Evolutionary conservation across 2,113 vertebrate genomes (phyloP).

Genomic region (Aepyceros melampus): DNA sequence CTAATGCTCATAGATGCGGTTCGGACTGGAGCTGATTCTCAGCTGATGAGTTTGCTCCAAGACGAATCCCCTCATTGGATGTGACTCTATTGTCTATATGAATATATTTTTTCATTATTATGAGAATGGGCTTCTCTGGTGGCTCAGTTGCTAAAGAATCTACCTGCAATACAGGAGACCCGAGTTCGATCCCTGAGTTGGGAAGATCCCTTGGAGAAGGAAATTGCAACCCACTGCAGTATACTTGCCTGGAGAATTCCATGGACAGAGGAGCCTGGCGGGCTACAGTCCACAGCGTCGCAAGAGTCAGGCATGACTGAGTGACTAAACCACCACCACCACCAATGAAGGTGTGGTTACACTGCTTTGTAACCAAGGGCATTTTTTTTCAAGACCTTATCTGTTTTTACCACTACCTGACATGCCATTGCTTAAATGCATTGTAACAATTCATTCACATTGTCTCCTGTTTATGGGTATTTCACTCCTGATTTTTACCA

Average conservation of each 20-base stretch:
- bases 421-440: not conserved
- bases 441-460: not conserved
- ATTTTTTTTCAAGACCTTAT: not conserved
- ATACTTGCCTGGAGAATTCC: not conserved
- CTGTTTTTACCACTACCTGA: not conserved
- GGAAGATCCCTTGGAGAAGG: not conserved
- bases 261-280: not conserved
- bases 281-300: not conserved
- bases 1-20: not conserved
- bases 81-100: not conserved
- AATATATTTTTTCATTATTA: not conserved
- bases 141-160: not conserved
- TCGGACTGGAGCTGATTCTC: not conserved
- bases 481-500: not conserved
- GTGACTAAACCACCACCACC: not conserved
- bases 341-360: not conserved
- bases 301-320: not conserved
- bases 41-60: not conserved
- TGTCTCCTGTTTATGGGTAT: not conserved
- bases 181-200: fast-evolving
- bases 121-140: not conserved
- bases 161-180: not conserved
- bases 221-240: not conserved
- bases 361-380: not conserved
- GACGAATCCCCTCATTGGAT: not conserved